Percentiles rank a stretch among this genome's conserved stretches.
Conservation (phyloP, 2,113 vertebrate genomes). For the Seriola rivoliana region DNA sequence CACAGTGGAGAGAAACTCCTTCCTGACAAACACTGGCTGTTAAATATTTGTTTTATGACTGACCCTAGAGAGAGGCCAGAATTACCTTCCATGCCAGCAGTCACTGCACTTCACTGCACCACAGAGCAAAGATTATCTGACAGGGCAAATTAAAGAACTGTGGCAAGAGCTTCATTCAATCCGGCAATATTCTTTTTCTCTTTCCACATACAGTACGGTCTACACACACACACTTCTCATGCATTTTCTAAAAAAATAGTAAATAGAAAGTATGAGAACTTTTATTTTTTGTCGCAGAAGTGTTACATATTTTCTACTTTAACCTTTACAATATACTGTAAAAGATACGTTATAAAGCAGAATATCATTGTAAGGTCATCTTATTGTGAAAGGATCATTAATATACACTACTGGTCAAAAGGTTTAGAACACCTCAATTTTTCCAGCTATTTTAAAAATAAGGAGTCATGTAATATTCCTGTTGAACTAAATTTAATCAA, state of each 20-base stretch:
- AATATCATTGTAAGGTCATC: neutral
- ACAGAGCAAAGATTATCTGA: conserved; percentile 21
- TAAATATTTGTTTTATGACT: conserved; percentile 70
- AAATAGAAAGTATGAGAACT: neutral
- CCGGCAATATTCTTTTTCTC: neutral
- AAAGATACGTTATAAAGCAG: neutral
- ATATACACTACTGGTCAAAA: neutral
- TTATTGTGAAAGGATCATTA: conserved; percentile 8
- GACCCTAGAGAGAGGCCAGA: conserved; percentile 36
- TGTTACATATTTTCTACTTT: too few relatives aligned
- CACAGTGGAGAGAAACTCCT: conserved; percentile 61
- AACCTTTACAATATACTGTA: neutral
- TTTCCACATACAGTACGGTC: neutral
- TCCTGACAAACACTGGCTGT: conserved; percentile 64
- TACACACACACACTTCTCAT: neutral
- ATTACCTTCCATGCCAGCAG: conserved; percentile 47
- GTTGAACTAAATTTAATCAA: too few relatives aligned
- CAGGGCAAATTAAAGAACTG: conserved; percentile 23
- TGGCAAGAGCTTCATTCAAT: neutral
- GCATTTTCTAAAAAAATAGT: neutral
- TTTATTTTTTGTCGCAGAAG: too few relatives aligned
- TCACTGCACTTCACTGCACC: conserved; percentile 20
- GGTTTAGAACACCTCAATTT: too few relatives aligned
- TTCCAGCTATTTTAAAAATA: too few relatives aligned
- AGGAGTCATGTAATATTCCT: too few relatives aligned